A percentile compares a stretch with the other conserved stretches of the same genome.
Conservation (phyloP, 2,797 vertebrate genomes). For the Notolepis coatsorum region DNA sequence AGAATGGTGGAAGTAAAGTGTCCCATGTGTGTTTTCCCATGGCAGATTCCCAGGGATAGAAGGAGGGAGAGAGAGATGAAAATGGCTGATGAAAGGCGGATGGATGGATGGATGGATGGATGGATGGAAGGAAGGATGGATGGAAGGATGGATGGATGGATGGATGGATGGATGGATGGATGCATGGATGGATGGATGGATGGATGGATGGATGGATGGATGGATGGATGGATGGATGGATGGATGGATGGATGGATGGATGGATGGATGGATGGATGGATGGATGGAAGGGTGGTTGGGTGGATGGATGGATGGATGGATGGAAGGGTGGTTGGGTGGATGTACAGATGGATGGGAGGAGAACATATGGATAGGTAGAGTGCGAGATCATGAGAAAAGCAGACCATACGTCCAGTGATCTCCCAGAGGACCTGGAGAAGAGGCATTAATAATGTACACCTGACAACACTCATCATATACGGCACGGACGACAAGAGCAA, state of each 20-base stretch:
- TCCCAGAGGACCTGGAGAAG: conserved; percentile 48
- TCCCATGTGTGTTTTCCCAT: too few relatives aligned
- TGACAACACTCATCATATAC: conserved; percentile 49
- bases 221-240: conserved; percentile 23
- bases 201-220: not conserved
- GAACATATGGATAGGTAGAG: conserved; percentile 31
- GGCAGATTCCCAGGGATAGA: not conserved
- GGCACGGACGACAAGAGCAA: too few relatives aligned
- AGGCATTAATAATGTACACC: conserved; percentile 55
- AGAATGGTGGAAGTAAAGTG: too few relatives aligned
- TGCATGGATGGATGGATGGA: not conserved
- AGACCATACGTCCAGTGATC: conserved; percentile 52
- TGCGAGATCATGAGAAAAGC: conserved; percentile 53
- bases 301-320: not conserved
- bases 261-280: not conserved
- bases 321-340: not conserved
- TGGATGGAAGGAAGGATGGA: not conserved
- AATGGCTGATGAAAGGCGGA: not conserved
- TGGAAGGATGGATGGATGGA: not conserved
- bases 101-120: not conserved
- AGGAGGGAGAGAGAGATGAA: not conserved
- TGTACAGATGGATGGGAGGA: conserved; percentile 27
- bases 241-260: conserved; percentile 16
- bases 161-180: not conserved
- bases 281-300: not conserved